Evolutionary conservation across 2,797 vertebrate species (phyloP).

Genomic region (Enteromius trimaculatus): DNA sequence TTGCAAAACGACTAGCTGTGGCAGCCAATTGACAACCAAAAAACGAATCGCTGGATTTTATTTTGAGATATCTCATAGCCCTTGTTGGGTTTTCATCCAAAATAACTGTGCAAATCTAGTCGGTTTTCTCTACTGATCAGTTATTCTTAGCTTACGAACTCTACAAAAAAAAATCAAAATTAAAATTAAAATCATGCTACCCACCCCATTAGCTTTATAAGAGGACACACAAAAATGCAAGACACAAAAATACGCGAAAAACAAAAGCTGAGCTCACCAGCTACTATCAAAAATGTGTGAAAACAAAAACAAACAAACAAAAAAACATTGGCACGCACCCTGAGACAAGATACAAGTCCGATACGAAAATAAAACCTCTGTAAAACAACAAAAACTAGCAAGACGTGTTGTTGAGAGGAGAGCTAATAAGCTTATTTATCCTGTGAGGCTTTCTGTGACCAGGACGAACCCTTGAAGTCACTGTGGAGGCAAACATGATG

Average conservation of each 20-base stretch:
- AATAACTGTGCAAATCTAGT: slow-evolving; percentile 51
- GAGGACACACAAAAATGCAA: slow-evolving; percentile 51
- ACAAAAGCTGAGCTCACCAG: slow-evolving; percentile 33
- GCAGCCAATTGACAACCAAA: slow-evolving; percentile 30
- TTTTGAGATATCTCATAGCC: slow-evolving; percentile 52
- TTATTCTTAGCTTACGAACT: slow-evolving; percentile 59
- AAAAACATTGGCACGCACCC: slow-evolving; percentile 87
- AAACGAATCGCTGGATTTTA: slow-evolving; percentile 16
- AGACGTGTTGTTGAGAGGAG: slow-evolving; percentile 54
- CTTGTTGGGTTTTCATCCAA: slow-evolving; percentile 50
- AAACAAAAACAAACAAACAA: slow-evolving; percentile 52
- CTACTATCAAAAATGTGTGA: slow-evolving; percentile 64
- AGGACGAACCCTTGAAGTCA: slow-evolving; percentile 27
- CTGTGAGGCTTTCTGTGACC: slow-evolving; percentile 49
- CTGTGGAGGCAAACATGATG: slow-evolving; percentile 43
- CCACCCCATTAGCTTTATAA: slow-evolving; percentile 49
- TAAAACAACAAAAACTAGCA: slow-evolving; percentile 55
- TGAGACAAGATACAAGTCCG: slow-evolving; percentile 79
- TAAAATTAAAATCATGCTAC: neutral
- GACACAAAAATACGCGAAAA: slow-evolving; percentile 34
- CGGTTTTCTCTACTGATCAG: slow-evolving; percentile 24
- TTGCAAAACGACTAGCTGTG: slow-evolving; percentile 32
- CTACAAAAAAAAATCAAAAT: neutral
- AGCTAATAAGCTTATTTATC: slow-evolving; percentile 59
- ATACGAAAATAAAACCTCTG: slow-evolving; percentile 70